Percentiles rank a stretch among this genome's conserved stretches.
These are phyloP conservation scores for Acrossocheilus fasciatus DNA, from an alignment of 2,797 vertebrate species.

Conservation along the genomic window DNA sequence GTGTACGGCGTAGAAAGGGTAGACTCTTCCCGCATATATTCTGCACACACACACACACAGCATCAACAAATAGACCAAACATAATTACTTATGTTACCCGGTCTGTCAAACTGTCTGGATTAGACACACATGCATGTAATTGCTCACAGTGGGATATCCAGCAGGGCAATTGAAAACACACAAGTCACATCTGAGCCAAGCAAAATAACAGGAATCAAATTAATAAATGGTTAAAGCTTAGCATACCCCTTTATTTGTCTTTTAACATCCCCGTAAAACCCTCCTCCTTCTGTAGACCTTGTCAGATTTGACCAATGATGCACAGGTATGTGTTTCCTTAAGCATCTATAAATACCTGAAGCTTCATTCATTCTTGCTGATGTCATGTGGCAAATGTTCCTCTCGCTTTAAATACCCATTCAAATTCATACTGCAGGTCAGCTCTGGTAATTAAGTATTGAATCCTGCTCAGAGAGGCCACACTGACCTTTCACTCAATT, in stretches of 20 bases:
- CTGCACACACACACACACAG: neutral
- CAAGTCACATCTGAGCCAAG: slow-evolving; percentile 16
- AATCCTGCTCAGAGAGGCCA: slow-evolving; percentile 59
- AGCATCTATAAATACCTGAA: neutral
- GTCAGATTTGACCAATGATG: neutral
- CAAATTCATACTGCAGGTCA: slow-evolving; percentile 50
- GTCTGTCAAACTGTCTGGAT: slow-evolving; percentile 26
- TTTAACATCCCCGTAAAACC: neutral
- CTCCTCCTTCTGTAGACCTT: neutral
- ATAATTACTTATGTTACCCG: slow-evolving; percentile 34
- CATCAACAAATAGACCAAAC: slow-evolving; percentile 18
- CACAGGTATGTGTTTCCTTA: neutral
- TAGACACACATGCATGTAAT: slow-evolving; percentile 36
- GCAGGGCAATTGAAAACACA: slow-evolving; percentile 13
- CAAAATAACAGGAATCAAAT: slow-evolving; percentile 29
- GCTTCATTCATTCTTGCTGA: neutral
- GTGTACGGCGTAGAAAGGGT: neutral
- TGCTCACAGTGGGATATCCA: slow-evolving; percentile 41
- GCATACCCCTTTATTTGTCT: neutral
- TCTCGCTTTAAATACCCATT: slow-evolving; percentile 59
- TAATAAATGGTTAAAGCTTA: slow-evolving; percentile 12
- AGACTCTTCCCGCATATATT: neutral
- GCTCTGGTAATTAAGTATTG: slow-evolving; percentile 63
- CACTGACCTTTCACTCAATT: slow-evolving; percentile 60
- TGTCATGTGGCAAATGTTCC: neutral